Conservation (phyloP, 2,888 invertebrate genomes). For the Tachina lurida region DNA sequence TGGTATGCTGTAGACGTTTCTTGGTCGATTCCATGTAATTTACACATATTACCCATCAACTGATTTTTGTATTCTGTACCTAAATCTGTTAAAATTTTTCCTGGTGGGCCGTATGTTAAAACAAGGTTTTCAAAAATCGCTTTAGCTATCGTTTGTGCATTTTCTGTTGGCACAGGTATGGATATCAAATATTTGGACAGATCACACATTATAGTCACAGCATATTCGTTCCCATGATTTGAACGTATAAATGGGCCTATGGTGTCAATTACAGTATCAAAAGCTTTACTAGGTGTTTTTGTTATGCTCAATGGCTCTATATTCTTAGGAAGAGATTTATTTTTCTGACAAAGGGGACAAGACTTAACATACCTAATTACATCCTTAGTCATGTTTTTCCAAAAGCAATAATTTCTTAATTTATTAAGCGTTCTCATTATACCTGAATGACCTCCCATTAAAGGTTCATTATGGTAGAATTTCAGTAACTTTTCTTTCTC, state of each 20-base stretch:
- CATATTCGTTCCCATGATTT: conserved; percentile 65
- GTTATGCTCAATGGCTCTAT: conserved; percentile 28
- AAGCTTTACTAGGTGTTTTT: conserved; percentile 45
- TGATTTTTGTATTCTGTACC: no score
- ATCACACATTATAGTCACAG: conserved; percentile 68
- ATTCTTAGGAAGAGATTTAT: conserved; percentile 2
- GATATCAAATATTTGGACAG: conserved; percentile 53
- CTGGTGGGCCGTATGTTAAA: no score
- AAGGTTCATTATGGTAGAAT: no score
- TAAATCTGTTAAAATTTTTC: no score
- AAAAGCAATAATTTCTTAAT: conserved; percentile 4
- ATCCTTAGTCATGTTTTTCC: conserved; percentile 29
- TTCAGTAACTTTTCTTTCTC: not conserved
- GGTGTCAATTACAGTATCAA: conserved; percentile 69
- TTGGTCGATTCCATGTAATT: no score
- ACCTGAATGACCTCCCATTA: not conserved
- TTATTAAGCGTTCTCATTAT: not conserved
- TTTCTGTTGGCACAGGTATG: no score
- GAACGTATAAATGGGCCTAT: conserved; percentile 68
- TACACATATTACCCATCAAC: no score
- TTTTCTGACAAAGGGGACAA: not conserved
- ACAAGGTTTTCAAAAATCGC: no score
- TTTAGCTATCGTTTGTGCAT: no score
- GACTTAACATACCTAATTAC: not conserved
- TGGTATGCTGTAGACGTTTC: no score